phyloP scores from a whole-genome alignment of 1,140 invertebrate species.

The Lordiphosa mommai region DNA sequence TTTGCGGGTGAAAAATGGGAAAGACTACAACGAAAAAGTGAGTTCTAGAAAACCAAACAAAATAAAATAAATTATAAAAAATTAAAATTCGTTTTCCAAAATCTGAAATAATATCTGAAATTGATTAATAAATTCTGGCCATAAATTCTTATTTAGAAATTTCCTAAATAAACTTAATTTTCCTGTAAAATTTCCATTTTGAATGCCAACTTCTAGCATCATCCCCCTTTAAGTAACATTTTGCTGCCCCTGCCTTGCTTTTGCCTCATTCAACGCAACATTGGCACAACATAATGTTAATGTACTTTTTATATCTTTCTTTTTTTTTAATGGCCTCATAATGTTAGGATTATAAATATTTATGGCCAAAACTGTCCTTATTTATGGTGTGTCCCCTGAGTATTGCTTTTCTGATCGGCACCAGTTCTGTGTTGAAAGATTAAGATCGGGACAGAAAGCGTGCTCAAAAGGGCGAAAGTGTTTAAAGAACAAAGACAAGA shows the following conservation, averaged over 20 bases:
- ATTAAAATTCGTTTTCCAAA: no score
- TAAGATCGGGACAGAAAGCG: constrained; percentile 18
- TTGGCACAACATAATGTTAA: constrained; percentile 33
- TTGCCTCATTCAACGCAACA: constrained; percentile 8
- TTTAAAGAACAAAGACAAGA: constrained; percentile 43
- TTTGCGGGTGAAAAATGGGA: background rate
- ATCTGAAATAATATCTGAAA: no score
- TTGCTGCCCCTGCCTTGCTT: background rate
- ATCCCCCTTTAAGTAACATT: background rate
- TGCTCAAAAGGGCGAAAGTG: constrained; percentile 21
- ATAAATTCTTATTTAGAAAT: no score
- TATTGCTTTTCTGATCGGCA: no score
- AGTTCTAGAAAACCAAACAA: no score
- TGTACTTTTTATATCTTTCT: constrained; percentile 39
- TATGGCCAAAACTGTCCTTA: constrained; percentile 37
- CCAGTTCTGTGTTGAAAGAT: constrained; percentile 21
- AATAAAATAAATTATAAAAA: no score
- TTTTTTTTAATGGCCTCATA: constrained; percentile 57
- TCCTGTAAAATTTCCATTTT: no score
- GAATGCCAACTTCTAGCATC: background rate
- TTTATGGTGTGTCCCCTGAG: constrained; percentile 28
- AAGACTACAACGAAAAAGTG: no score
- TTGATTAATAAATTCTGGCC: no score
- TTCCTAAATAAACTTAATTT: no score
- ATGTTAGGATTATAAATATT: constrained; percentile 37